Percentiles rank a stretch among this genome's conserved stretches.
These are phyloP conservation scores for Brenthis hecate DNA, from an alignment of 2,888 invertebrate species.

Conservation along the genomic window DNA sequence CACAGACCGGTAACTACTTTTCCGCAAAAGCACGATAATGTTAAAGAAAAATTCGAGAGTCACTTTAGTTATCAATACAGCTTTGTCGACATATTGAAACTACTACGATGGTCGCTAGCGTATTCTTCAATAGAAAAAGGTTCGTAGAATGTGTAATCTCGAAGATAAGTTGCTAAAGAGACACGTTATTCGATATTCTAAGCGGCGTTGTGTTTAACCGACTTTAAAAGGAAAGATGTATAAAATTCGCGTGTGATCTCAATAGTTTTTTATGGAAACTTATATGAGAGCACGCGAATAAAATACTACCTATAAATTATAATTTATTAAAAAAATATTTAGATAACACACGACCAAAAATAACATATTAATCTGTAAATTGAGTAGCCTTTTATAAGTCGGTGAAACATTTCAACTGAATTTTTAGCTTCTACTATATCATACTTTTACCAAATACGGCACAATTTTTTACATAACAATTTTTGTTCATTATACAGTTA, in stretches of 20 bases:
- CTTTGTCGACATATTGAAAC: slow-evolving; percentile 49
- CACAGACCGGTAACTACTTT: slow-evolving; percentile 78
- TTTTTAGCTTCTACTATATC: no score
- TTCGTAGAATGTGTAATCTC: slow-evolving; percentile 44
- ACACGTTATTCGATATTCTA: slow-evolving; percentile 10
- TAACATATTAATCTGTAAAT: no score
- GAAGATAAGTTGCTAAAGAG: slow-evolving; percentile 37
- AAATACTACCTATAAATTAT: no score
- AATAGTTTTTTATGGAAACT: no score
- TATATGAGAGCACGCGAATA: no score
- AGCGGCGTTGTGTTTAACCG: slow-evolving; percentile 5
- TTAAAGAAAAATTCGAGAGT: slow-evolving; percentile 61
- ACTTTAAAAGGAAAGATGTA: no score
- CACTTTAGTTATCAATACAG: slow-evolving; percentile 51
- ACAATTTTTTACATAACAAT: background rate
- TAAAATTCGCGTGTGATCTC: no score
- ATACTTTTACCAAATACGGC: background rate
- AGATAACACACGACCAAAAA: no score
- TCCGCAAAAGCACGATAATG: slow-evolving; percentile 70
- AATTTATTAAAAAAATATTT: no score
- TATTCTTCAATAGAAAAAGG: slow-evolving; percentile 42
- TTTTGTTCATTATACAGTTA: background rate
- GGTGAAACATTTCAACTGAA: no score
- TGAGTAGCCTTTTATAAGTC: no score
- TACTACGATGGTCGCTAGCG: slow-evolving; percentile 42